A percentile compares a stretch with the other conserved stretches of the same genome.
Conservation (phyloP, 2,797 vertebrate genomes). For the Dallia pectoralis region DNA sequence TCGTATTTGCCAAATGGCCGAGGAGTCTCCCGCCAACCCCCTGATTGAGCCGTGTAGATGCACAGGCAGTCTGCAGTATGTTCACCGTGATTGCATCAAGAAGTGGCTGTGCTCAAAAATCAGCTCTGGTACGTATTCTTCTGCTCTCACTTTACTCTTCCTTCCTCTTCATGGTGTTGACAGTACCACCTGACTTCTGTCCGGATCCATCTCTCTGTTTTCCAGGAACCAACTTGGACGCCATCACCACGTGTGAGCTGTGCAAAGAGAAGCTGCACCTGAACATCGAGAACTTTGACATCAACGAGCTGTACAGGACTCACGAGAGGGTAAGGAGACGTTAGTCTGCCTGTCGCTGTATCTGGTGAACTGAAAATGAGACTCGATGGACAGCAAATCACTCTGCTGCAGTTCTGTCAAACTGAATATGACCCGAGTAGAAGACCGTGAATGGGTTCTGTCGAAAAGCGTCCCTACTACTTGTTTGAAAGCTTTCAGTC, state of each 20-base stretch:
- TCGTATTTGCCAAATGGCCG: constrained; percentile 95
- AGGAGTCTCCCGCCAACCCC: constrained; percentile 86
- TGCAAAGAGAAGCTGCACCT: constrained; percentile 95
- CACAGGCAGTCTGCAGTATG: constrained; percentile 91
- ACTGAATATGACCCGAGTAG: background rate
- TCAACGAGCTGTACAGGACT: constrained; percentile 94
- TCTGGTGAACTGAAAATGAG: background rate
- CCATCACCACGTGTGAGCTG: constrained; percentile 94
- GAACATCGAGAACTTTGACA: constrained; percentile 95
- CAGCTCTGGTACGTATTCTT: constrained; percentile 82
- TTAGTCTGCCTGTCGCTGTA: background rate
- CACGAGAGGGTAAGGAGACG: constrained; percentile 86
- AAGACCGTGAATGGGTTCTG: background rate
- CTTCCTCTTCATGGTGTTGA: background rate
- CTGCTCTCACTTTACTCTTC: background rate
- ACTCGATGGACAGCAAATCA: background rate
- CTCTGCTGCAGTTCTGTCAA: background rate
- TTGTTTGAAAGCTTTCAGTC: background rate
- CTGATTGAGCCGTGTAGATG: constrained; percentile 95
- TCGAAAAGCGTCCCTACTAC: background rate
- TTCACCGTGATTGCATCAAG: constrained; percentile 98
- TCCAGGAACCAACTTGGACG: constrained; percentile 88
- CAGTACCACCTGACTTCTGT: background rate
- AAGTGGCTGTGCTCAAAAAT: constrained; percentile 98
- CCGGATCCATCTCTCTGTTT: background rate